Conservation (phyloP, 1,140 invertebrate genomes). For the Drosophila sechellia region DNA sequence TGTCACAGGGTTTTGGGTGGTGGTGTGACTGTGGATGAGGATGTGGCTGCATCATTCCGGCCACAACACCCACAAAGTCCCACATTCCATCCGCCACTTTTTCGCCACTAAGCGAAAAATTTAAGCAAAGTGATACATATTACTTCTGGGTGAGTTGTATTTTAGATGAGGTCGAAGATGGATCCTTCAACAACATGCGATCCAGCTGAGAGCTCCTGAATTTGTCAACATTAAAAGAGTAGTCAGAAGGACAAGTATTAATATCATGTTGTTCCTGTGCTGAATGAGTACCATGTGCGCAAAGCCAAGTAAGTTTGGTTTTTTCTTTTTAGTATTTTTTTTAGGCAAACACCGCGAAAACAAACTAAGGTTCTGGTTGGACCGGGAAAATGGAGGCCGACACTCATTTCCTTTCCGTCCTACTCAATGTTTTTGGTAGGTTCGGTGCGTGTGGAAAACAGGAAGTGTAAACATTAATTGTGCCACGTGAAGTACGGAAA, state of each 20-base stretch:
- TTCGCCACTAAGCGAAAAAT: not conserved
- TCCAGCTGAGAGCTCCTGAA: not conserved
- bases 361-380: conserved; percentile 19
- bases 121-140: not conserved
- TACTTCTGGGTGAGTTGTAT: not conserved
- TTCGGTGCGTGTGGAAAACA: conserved; percentile 39
- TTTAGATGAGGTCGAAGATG: not conserved
- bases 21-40: too few species aligned
- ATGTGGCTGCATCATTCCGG: not conserved
- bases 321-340: conserved; percentile 20
- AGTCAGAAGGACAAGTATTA: not conserved
- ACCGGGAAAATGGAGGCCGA: conserved; percentile 16
- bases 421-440: conserved; percentile 1
- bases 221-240: not conserved
- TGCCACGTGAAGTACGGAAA: conserved; percentile 49
- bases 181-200: not conserved
- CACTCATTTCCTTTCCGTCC: conserved; percentile 24
- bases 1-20: not conserved
- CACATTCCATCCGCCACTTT: not conserved
- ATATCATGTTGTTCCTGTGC: not conserved
- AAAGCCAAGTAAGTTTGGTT: conserved; percentile 33
- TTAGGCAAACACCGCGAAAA: not conserved
- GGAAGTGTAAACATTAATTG: conserved; percentile 62
- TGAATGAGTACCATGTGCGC: conserved; percentile 7
- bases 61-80: conserved; percentile 2